Percentiles rank a stretch among this genome's conserved stretches.
These are phyloP conservation scores for Galemys pyrenaicus DNA, from an alignment of 2,113 vertebrate genomes.

Conservation along the genomic window DNA sequence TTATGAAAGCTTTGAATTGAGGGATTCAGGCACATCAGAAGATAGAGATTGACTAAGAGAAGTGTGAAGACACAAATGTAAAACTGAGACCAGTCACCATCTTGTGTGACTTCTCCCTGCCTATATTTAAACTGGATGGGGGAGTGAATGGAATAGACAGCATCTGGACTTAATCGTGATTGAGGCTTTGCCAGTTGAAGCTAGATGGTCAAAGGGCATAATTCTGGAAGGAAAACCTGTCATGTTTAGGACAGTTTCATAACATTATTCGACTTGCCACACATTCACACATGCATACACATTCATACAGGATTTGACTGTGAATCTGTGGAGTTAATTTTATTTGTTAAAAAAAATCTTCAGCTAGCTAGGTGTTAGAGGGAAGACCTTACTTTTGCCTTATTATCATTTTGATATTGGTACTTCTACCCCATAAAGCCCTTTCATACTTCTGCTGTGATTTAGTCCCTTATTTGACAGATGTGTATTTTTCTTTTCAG, in stretches of 20 bases:
- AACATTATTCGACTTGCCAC: not conserved
- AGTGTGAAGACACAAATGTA: constrained; percentile 1
- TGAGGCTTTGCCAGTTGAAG: constrained; percentile 3
- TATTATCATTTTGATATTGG: constrained; percentile 4
- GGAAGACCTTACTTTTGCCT: not conserved
- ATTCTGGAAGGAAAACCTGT: not conserved
- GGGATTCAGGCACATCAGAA: not conserved
- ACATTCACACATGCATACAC: not conserved
- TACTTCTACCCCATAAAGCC: not conserved
- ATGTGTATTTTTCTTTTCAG: not conserved
- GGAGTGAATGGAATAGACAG: not conserved
- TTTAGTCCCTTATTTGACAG: constrained; percentile 32
- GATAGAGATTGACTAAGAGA: not conserved
- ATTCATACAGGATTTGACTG: not conserved
- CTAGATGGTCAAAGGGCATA: constrained; percentile 22
- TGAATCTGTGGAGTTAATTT: constrained; percentile 1
- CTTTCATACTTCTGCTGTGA: not conserved
- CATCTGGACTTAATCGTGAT: not conserved
- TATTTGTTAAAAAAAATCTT: not conserved
- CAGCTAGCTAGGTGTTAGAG: not conserved
- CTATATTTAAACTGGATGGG: not conserved
- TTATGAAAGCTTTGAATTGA: not conserved
- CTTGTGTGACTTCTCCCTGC: not conserved
- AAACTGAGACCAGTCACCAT: not conserved
- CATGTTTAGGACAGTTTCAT: not conserved